Evolutionary conservation across 2,113 vertebrate species (phyloP).

Genomic region (Onychorhynchus coronatus): DNA sequence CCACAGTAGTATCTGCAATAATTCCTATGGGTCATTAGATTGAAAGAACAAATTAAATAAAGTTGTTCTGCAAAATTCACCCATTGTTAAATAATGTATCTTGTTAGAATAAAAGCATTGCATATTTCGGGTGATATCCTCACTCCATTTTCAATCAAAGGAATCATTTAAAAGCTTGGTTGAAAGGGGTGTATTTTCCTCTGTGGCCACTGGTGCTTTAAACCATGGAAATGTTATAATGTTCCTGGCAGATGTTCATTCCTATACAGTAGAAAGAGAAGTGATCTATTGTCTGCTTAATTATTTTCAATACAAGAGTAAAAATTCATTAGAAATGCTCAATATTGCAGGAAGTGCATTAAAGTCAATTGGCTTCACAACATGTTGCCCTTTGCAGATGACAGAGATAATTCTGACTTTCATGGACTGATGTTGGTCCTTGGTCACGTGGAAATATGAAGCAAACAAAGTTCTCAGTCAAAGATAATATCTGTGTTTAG

Average conservation of each 20-base stretch:
- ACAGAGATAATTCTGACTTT: background rate
- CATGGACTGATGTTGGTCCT: accelerated
- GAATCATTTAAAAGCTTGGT: slow-evolving; percentile 25
- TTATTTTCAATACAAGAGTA: slow-evolving; percentile 9
- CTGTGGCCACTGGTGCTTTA: slow-evolving; percentile 30
- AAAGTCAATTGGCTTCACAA: background rate
- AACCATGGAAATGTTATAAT: slow-evolving; percentile 26
- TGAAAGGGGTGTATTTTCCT: slow-evolving; percentile 23
- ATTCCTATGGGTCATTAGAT: slow-evolving; percentile 31
- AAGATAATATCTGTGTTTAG: background rate
- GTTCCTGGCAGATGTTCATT: slow-evolving; percentile 51
- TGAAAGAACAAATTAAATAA: slow-evolving; percentile 46
- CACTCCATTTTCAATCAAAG: slow-evolving; percentile 40
- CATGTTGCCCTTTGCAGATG: accelerated
- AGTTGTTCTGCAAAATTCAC: slow-evolving; percentile 45
- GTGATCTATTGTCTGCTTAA: slow-evolving; percentile 23
- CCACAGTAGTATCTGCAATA: background rate
- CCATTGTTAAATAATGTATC: slow-evolving; percentile 51
- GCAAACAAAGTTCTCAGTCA: background rate
- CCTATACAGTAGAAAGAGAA: background rate
- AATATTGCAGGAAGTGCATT: background rate
- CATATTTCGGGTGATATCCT: slow-evolving; percentile 15
- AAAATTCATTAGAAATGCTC: slow-evolving; percentile 32
- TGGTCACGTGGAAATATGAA: background rate
- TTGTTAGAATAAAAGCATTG: slow-evolving; percentile 41